Percentiles rank a stretch among this genome's conserved stretches.
phyloP scores from a whole-genome alignment of 2,888 invertebrate species.

The Tetranychus piercei region DNA sequence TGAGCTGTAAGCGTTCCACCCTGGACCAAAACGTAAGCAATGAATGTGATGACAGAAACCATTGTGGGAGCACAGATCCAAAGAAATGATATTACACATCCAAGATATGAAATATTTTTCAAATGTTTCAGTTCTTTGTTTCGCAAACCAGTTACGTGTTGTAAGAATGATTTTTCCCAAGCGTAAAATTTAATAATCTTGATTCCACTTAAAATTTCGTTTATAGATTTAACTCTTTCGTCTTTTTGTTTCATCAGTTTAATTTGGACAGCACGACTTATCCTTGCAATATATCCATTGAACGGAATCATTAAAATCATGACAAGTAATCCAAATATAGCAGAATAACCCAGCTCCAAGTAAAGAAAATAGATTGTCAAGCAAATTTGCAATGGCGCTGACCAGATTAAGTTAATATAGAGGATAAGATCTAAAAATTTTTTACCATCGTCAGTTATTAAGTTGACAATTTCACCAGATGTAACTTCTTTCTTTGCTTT shows the following conservation, averaged over 20 bases:
- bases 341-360: constrained; percentile 36
- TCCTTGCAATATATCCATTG: constrained; percentile 63
- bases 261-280: constrained; percentile 55
- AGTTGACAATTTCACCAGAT: constrained; percentile 74
- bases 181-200: constrained; percentile 37
- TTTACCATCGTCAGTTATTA: constrained; percentile 81
- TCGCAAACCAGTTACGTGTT: constrained; percentile 67
- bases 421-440: constrained; percentile 64
- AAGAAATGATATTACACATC: constrained; percentile 48
- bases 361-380: constrained; percentile 63
- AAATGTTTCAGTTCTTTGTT: constrained; percentile 69
- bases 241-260: constrained; percentile 85
- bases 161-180: constrained; percentile 29
- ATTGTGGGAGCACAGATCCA: constrained; percentile 89
- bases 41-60: constrained; percentile 66
- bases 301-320: constrained; percentile 82
- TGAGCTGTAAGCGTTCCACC: constrained; percentile 55
- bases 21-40: constrained; percentile 49
- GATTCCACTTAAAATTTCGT: constrained; percentile 75
- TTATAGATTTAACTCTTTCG: constrained; percentile 76
- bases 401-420: constrained; percentile 69
- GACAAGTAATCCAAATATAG: constrained; percentile 75
- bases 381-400: constrained; percentile 61
- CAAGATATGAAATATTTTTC: constrained; percentile 67
- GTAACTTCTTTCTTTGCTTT: constrained; percentile 40